A percentile compares a stretch with the other conserved stretches of the same genome.
Evolutionary conservation across 2,113 vertebrate genomes (phyloP).

Genomic region (human (Homo sapiens)): GRCh38 chr3:53332001-53332500

Average conservation of each 20-base stretch:
- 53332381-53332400: not conserved
- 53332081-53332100: not conserved
- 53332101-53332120: not conserved
- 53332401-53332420: not conserved
- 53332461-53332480: not conserved
- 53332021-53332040: not conserved
- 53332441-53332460: not conserved
- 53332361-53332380: not conserved
- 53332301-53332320: not conserved
- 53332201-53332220: not conserved
- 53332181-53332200: not conserved
- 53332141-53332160: not conserved
- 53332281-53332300: not conserved
- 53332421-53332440: not conserved
- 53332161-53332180: not conserved
- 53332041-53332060: not conserved
- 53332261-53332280: not conserved
- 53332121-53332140: not conserved
- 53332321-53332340: not conserved
- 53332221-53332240: not conserved
- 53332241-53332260: not conserved
- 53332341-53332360: not conserved
- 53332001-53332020: not conserved
- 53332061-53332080: not conserved
- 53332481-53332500: not conserved